Conservation (phyloP, 2,888 invertebrate genomes). For the Lepidochrysops patricia region DNA sequence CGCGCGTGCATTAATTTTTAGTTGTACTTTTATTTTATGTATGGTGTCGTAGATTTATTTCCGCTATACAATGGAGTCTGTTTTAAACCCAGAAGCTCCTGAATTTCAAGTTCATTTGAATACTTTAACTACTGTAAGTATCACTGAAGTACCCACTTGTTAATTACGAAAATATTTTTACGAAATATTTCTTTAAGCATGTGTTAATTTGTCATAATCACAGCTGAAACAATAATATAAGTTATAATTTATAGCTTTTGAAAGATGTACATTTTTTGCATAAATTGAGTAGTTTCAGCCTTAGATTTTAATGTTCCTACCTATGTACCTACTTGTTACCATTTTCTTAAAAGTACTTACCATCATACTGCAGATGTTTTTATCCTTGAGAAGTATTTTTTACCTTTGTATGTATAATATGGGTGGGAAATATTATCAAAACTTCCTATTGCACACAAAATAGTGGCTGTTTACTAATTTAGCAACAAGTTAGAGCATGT, state of each 20-base stretch:
- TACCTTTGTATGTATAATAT: constrained; percentile 8
- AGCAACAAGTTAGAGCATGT: not conserved
- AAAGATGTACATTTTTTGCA: not conserved
- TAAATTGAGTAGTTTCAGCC: not conserved
- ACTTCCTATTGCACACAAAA: not conserved
- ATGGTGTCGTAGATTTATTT: constrained; percentile 23
- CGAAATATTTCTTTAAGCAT: constrained; percentile 27
- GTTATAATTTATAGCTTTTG: not conserved
- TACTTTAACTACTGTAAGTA: constrained; percentile 43
- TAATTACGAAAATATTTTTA: not conserved
- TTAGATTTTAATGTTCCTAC: not conserved
- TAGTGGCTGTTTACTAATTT: not conserved
- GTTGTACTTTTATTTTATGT: constrained; percentile 27
- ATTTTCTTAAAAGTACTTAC: not conserved
- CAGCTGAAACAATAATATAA: constrained; percentile 1
- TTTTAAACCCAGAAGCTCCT: constrained; percentile 57
- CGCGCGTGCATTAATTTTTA: constrained; percentile 27
- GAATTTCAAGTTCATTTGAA: constrained; percentile 52
- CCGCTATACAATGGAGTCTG: constrained; percentile 44
- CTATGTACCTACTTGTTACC: no score
- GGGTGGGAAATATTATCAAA: not conserved
- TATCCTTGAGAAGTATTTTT: constrained; percentile 5
- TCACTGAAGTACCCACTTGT: constrained; percentile 21
- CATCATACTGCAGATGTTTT: not conserved
- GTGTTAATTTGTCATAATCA: constrained; percentile 32